Evolutionary conservation across 2,113 vertebrate genomes (phyloP).

Genomic region (Psophia crepitans): DNA sequence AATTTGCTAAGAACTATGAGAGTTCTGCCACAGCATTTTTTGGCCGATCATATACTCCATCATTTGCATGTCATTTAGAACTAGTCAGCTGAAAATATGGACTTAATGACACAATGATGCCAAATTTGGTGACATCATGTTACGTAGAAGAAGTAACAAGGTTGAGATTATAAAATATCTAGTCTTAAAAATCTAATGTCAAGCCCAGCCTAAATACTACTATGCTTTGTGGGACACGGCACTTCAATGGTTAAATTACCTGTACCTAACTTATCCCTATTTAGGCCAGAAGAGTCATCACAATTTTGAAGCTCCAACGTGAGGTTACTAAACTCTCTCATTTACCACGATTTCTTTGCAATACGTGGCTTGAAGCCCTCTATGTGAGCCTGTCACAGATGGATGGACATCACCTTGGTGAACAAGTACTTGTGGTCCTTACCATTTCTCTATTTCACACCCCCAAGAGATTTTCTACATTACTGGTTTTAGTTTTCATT

Average conservation of each 20-base stretch:
- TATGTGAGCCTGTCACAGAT: background rate
- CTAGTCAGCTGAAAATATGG: background rate
- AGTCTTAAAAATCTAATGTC: background rate
- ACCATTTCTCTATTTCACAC: background rate
- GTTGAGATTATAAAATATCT: background rate
- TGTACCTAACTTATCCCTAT: background rate
- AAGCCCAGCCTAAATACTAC: background rate
- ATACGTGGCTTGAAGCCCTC: background rate
- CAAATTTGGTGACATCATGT: background rate
- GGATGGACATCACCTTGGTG: background rate
- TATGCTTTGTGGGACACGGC: background rate
- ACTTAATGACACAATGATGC: background rate
- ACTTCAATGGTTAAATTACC: background rate
- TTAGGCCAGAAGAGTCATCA: background rate
- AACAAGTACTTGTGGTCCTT: background rate
- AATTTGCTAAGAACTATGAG: background rate
- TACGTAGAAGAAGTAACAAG: background rate
- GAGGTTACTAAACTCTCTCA: background rate
- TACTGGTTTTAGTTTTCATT: background rate
- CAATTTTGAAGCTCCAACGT: background rate
- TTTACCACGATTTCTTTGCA: background rate
- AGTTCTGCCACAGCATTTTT: background rate
- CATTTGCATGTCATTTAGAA: background rate
- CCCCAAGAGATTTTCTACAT: background rate
- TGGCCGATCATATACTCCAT: background rate